Conservation (phyloP, 37 sponge, comb jelly and placozoan species). For the Axinella damicornis region DNA sequence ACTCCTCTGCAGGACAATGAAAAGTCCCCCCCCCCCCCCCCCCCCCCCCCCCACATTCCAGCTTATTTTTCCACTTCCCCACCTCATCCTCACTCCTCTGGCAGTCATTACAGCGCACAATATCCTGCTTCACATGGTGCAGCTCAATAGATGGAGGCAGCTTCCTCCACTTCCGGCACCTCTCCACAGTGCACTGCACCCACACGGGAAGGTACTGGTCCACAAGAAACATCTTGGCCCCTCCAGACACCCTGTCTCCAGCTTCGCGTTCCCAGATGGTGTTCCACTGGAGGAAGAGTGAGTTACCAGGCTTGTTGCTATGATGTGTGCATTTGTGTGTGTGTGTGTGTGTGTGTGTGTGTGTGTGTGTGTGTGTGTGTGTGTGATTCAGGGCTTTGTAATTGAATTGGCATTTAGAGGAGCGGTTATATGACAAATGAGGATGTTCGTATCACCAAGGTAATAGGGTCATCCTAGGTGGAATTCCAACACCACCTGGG, state of each 20-base stretch:
- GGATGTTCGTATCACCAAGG: too few species aligned
- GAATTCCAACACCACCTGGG: too few species aligned
- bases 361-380: conserved; percentile 8
- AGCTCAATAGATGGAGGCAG: conserved; percentile 67
- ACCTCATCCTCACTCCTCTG: conserved; percentile 64
- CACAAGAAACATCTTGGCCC: conserved; percentile 53
- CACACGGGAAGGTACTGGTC: conserved; percentile 80
- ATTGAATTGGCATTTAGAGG: too few species aligned
- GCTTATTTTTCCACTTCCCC: neutral
- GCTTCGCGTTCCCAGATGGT: conserved; percentile 65
- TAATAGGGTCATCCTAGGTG: too few species aligned
- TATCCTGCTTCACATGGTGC: conserved; percentile 54
- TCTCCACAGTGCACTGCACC: conserved; percentile 61
- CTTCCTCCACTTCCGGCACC: conserved; percentile 78
- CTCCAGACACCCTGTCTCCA: conserved; percentile 36
- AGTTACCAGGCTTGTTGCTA: conserved; percentile 70
- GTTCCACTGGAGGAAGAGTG: conserved; percentile 54
- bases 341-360: conserved; percentile 8
- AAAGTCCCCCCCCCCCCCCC: neutral
- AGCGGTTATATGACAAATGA: too few species aligned
- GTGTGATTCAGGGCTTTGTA: neutral
- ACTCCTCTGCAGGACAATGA: too few species aligned
- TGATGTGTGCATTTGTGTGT: neutral
- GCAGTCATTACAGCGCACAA: conserved; percentile 70
- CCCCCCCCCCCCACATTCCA: conserved; percentile 66